These are phyloP conservation scores for Petroica traversi DNA, from an alignment of 2,113 vertebrate species.

Conservation along the genomic window DNA sequence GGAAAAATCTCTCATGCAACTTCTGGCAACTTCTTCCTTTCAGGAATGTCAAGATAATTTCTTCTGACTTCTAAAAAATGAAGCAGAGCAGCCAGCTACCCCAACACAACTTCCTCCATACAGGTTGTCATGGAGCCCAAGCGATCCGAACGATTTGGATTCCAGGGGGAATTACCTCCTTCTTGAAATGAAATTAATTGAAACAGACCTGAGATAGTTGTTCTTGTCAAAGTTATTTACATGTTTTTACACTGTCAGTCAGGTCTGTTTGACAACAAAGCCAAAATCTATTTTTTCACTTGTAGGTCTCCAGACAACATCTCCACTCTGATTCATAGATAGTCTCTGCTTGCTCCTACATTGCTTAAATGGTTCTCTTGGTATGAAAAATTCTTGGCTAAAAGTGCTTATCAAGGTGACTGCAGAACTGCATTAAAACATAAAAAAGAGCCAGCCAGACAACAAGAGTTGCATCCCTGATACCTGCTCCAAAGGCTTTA, in stretches of 20 bases:
- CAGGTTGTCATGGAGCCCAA: slow-evolving; percentile 49
- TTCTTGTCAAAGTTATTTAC: slow-evolving; percentile 37
- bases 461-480: neutral
- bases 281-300: neutral
- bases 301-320: neutral
- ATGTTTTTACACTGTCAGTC: slow-evolving; percentile 1
- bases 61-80: slow-evolving; percentile 59
- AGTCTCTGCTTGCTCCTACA: neutral
- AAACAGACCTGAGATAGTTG: slow-evolving; percentile 20
- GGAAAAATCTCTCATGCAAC: slow-evolving; percentile 47
- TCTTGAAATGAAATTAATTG: slow-evolving; percentile 23
- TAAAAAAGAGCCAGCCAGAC: neutral
- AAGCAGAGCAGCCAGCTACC: slow-evolving; percentile 41
- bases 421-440: neutral
- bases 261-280: slow-evolving; percentile 6
- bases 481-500: neutral
- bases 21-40: slow-evolving; percentile 32
- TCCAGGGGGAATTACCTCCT: neutral
- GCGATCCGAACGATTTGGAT: neutral
- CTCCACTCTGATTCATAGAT: neutral
- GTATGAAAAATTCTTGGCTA: neutral
- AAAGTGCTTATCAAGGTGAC: neutral
- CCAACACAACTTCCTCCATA: neutral
- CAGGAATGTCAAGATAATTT: slow-evolving; percentile 58
- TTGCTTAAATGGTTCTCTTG: neutral